These are phyloP conservation scores for Syngnathus scovelli DNA, from an alignment of 2,113 vertebrate species.

Conservation along the genomic window DNA sequence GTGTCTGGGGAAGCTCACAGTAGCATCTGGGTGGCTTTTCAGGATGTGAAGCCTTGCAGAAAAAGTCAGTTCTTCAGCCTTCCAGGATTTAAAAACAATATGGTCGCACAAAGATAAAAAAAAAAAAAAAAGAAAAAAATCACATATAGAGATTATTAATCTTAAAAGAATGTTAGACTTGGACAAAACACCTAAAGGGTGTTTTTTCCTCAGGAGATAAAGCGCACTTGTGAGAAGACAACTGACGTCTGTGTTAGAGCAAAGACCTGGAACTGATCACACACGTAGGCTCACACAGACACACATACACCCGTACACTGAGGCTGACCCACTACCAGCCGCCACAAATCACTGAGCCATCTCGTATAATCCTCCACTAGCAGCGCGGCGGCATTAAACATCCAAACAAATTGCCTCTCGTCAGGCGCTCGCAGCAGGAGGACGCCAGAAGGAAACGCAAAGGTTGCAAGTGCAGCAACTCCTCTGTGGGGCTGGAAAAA, in stretches of 20 bases:
- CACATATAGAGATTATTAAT: slow-evolving; percentile 37
- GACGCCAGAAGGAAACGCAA: slow-evolving; percentile 55
- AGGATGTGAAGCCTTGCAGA: slow-evolving; percentile 52
- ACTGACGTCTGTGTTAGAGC: slow-evolving; percentile 44
- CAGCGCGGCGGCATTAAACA: slow-evolving; percentile 53
- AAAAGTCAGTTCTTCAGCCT: slow-evolving; percentile 49
- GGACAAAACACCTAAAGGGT: slow-evolving; percentile 21
- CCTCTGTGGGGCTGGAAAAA: slow-evolving; percentile 18
- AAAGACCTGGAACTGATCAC: slow-evolving; percentile 42
- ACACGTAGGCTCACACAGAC: slow-evolving; percentile 16
- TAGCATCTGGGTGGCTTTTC: slow-evolving; percentile 48
- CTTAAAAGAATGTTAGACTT: slow-evolving; percentile 30
- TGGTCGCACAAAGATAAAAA: slow-evolving; percentile 12
- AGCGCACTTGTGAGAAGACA: slow-evolving; percentile 33
- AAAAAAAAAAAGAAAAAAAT: slow-evolving; percentile 47
- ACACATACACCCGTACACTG: slow-evolving; percentile 25
- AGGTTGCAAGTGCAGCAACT: slow-evolving; percentile 27
- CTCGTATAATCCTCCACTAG: slow-evolving; percentile 61
- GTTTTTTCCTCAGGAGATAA: slow-evolving; percentile 13
- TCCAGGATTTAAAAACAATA: slow-evolving; percentile 21
- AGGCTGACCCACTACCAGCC: slow-evolving; percentile 43
- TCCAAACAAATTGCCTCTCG: slow-evolving; percentile 67
- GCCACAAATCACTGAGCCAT: slow-evolving; percentile 63
- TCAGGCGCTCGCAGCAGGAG: slow-evolving; percentile 49
- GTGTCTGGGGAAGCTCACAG: slow-evolving; percentile 56